Base-by-base conservation (phyloP, 2,888 invertebrate species). In the Dryococelus australis region DNA sequence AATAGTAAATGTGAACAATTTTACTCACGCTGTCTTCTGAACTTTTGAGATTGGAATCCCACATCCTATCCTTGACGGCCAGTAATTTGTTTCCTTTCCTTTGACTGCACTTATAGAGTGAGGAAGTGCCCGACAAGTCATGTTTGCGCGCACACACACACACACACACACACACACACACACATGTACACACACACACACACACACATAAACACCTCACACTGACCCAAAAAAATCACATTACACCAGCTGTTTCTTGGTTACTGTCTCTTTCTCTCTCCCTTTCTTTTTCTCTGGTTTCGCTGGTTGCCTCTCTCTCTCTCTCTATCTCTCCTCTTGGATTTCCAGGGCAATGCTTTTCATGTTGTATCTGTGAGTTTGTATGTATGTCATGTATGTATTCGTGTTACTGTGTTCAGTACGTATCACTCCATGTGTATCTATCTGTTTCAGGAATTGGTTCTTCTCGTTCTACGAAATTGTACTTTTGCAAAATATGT, bases 381-480 rank as follows among this genome's bases (percentile, higher is more conserved):
- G 27, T 88, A 87, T 87, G 87, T 79, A 81, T 85, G 88, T 27
- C 16, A n/a, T 80, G 80, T 78, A 51, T 86, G 86, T 86, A 79
- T 78, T 47, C 26, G 83, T 27, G 84, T 79, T 35, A 24, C 84
- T 47, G 83, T 85, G 47, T 79, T n/a, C 81, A 26, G 79, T 53
- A 79, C 85, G 84, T 85, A 85, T 87, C 51, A 80, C 80, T 80
- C 86, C 65, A 28, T 88, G 86, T 87, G 81, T 35, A 88, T 88
- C 86, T 85, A 79, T 88, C 86, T 88, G 87, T 88, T 88, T 85
- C 88, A 88, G 88, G 88, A 83, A 86, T 85, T 88, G 88, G 88
- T 86, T 84, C 88, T 88, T 78, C 88, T 88, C 86, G 87, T 86
- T 28, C 88, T 87, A 85, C 86, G 85, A 51, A 65, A 65, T 65